Base-by-base conservation (phyloP, 2,113 vertebrate species). In the Pongo abelii region DNA sequence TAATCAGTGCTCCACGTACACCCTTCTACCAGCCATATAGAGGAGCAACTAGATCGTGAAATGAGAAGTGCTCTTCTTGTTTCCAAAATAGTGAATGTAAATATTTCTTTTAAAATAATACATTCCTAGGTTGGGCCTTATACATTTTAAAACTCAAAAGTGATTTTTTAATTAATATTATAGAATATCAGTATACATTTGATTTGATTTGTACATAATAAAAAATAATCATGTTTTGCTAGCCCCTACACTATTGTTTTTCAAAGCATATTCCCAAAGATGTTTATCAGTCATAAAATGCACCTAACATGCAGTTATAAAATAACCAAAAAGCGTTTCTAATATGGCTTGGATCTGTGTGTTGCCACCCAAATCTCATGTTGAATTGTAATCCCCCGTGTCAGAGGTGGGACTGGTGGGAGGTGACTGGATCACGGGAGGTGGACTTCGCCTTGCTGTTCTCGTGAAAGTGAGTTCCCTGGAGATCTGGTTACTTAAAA, bases 81-180 rank as follows among this genome's bases (percentile, higher is more conserved):
- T 79, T 8, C 18, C 17, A 5, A 92, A 96, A 89, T 14, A 43
- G 7, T 57, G 22, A 92, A 40, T 59, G 30, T 13, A 93, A 93
- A 86, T 78, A 83, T 80, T 88, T 88, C 30, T 84, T 48, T 40
- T 89, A 67, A 95, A 83, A 78, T 85, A 91, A 87, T 83, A 69
- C 32, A 94, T 70, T 61, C 40, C 38, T 84, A 55, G 40, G 10
- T 83, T 86, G 38, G 43, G 30, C 10, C 40, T 79, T 80, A 84
- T 2, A 59, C 40, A 80, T 52, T 79, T 94, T 61, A 81, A 78
- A 5, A 78, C 1, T 23, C 43, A 40, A 80, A 91, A 6, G 23
- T 61, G n/a, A 27, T 48, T 88, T 84, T 80, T 80, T 2, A 32
- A 57, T 89, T 79, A n/a, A 38, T 86, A 59, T 52, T 90, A 46